Conservation (phyloP, 2,113 vertebrate genomes). For the Vombatus ursinus region DNA sequence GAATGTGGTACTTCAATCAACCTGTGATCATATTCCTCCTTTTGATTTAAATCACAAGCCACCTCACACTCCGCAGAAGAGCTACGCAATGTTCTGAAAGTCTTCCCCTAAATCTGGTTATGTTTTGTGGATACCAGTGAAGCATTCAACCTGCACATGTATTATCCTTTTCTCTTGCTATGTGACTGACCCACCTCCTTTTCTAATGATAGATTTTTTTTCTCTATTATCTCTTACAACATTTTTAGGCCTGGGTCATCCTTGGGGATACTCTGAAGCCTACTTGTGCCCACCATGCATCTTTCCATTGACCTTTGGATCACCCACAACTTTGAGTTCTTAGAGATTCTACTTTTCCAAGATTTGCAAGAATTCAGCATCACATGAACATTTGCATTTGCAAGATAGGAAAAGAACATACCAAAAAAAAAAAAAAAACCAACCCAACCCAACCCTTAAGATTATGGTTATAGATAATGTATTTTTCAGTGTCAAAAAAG, state of each 20-base stretch:
- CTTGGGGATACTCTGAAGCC: neutral
- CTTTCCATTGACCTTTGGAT: neutral
- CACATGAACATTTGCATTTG: too few relatives aligned
- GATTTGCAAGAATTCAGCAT: neutral
- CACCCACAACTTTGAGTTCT: neutral
- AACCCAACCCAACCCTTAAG: neutral
- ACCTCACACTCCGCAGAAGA: neutral
- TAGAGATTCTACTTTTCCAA: neutral
- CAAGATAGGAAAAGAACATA: neutral
- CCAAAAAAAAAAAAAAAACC: neutral
- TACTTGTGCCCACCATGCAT: neutral
- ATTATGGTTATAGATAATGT: constrained; percentile 14
- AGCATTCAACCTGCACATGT: neutral
- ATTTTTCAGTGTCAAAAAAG: constrained; percentile 53
- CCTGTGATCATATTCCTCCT: neutral
- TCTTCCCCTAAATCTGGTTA: neutral
- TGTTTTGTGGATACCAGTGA: neutral
- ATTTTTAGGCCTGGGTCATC: neutral
- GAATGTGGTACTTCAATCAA: neutral
- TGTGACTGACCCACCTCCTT: neutral
- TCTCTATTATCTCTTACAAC: neutral
- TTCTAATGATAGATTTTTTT: neutral
- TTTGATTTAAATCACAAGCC: neutral
- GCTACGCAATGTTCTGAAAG: neutral
- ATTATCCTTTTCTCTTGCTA: neutral